Percentiles rank a stretch among this genome's conserved stretches.
Conservation (phyloP, 2,888 invertebrate genomes). For the Hydrotaea diabolus region DNA sequence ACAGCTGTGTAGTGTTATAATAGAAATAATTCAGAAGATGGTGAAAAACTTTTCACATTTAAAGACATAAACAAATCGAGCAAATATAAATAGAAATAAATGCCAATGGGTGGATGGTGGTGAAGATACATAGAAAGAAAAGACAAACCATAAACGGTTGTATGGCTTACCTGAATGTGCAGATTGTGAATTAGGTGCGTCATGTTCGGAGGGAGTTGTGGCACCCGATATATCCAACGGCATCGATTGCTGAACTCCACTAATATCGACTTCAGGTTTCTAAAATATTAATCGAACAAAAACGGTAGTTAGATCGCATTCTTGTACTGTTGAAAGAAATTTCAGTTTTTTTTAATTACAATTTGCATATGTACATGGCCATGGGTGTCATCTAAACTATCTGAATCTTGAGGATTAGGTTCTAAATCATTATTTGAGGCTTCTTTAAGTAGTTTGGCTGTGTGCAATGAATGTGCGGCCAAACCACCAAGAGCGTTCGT, state of each 20-base stretch:
- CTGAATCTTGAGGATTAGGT: constrained; percentile 82
- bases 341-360: constrained; percentile 73
- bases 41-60: too few relatives aligned
- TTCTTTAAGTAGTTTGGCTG: constrained; percentile 80
- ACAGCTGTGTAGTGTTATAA: too few relatives aligned
- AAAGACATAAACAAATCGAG: neutral
- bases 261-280: constrained; percentile 81
- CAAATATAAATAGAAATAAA: too few relatives aligned
- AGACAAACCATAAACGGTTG: neutral
- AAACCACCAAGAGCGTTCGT: constrained; percentile 75
- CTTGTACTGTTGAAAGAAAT: constrained; percentile 57
- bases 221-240: constrained; percentile 81
- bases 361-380: constrained; percentile 82
- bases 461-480: constrained; percentile 78
- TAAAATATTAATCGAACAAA: constrained; percentile 69
- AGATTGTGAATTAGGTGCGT: constrained; percentile 80
- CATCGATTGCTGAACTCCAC: constrained; percentile 80
- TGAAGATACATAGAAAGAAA: neutral
- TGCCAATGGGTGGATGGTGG: neutral
- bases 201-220: constrained; percentile 80
- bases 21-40: too few relatives aligned
- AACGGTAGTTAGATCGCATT: neutral
- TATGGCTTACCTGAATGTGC: constrained; percentile 79
- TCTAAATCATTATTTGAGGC: constrained; percentile 81
- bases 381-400: constrained; percentile 82